Conservation (phyloP, 2,888 invertebrate genomes). For the Lasioglossum marginatum region DNA sequence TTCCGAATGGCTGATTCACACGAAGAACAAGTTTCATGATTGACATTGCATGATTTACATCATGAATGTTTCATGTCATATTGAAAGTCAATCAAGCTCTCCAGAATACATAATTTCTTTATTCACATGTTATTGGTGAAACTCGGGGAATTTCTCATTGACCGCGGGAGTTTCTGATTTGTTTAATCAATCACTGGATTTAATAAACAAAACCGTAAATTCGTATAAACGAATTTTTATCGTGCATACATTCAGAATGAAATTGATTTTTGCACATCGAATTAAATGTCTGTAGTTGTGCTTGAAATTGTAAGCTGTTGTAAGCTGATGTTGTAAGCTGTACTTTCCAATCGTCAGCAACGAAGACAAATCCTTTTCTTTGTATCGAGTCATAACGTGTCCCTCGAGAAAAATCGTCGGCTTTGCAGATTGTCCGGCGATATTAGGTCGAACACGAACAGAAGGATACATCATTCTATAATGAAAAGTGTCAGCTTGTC, state of each 20-base stretch:
- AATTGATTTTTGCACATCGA: not conserved
- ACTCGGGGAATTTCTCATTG: not conserved
- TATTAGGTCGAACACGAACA: not conserved
- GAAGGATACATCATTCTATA: conserved; percentile 5
- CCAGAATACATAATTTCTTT: not conserved
- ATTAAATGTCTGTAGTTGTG: not conserved
- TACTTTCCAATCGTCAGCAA: not conserved
- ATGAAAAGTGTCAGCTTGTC: not conserved
- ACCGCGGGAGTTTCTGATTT: not conserved
- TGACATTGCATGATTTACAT: not conserved
- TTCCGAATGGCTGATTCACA: not conserved
- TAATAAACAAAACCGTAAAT: too few relatives aligned
- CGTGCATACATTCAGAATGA: not conserved
- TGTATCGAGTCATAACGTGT: not conserved
- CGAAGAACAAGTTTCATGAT: not conserved
- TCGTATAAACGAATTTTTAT: not conserved
- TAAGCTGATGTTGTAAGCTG: too few relatives aligned
- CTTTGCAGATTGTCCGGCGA: not conserved
- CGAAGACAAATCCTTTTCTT: not conserved
- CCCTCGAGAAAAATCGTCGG: not conserved
- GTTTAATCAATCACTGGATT: not conserved
- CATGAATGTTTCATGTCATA: not conserved
- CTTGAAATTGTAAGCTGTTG: not conserved
- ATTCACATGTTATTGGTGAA: not conserved
- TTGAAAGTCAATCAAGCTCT: not conserved